Evolutionary conservation across 2,113 vertebrate genomes (phyloP).

Genomic region (Sinocyclocheilus anshuiensis): DNA sequence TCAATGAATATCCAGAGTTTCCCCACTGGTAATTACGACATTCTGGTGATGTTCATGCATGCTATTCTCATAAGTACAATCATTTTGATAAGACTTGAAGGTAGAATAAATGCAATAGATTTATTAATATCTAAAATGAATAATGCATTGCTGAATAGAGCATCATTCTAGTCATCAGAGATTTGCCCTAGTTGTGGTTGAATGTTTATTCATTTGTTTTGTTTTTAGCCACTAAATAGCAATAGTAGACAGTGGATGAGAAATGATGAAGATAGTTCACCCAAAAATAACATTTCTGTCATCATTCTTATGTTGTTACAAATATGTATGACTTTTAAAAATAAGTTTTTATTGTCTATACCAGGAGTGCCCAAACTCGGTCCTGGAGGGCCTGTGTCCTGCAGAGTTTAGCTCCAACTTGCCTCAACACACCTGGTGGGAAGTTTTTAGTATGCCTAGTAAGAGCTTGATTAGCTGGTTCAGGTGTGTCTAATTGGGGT

Average conservation of each 20-base stretch:
- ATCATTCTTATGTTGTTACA: neutral
- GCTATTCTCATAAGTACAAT: neutral
- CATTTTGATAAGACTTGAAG: neutral
- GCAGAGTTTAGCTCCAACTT: too few relatives aligned
- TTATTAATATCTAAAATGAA: neutral
- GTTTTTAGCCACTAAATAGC: neutral
- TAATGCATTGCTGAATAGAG: neutral
- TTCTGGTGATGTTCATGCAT: conserved; percentile 5
- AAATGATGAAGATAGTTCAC: neutral
- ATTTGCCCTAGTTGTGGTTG: neutral
- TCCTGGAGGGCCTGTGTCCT: too few relatives aligned
- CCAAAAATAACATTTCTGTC: neutral
- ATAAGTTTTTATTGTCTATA: neutral
- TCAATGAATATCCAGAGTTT: conserved; percentile 8
- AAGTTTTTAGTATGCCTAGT: too few relatives aligned
- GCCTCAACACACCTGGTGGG: too few relatives aligned
- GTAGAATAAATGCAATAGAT: neutral
- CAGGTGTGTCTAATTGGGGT: too few relatives aligned
- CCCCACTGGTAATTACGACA: conserved; percentile 13
- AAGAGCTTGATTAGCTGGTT: too few relatives aligned
- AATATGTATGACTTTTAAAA: neutral
- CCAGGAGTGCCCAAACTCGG: too few relatives aligned
- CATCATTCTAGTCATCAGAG: neutral
- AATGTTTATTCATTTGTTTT: neutral
- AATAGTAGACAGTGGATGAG: neutral